Evolutionary conservation across 2,797 vertebrate species (phyloP).

Genomic region (Acanthurus tractus): DNA sequence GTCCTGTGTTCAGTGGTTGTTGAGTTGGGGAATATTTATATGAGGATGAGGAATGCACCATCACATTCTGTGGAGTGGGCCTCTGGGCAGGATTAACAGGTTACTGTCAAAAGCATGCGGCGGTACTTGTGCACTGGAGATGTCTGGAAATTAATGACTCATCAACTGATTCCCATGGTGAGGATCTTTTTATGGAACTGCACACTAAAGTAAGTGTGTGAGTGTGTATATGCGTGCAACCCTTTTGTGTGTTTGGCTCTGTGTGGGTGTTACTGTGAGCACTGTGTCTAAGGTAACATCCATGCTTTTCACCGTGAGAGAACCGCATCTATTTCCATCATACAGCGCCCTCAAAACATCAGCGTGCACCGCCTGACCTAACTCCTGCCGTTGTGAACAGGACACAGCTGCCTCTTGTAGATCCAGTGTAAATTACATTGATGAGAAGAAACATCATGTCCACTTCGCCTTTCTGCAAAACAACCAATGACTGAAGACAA

Average conservation of each 20-base stretch:
- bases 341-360: constrained; percentile 44
- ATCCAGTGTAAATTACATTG: constrained; percentile 23
- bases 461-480: constrained; percentile 13
- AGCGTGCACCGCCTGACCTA: constrained; percentile 4
- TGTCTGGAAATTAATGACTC: constrained; percentile 60
- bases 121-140: constrained; percentile 67
- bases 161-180: constrained; percentile 34
- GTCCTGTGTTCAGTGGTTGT: constrained; percentile 3
- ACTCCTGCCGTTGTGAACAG: constrained; percentile 12
- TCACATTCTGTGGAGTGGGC: constrained; percentile 43
- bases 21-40: constrained; percentile 27
- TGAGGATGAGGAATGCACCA: constrained; percentile 26
- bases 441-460: constrained; percentile 44
- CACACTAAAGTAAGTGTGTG: neutral
- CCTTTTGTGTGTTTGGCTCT: neutral
- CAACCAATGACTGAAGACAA: neutral
- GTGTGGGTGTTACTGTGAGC: neutral
- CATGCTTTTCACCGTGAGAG: constrained; percentile 18
- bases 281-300: neutral
- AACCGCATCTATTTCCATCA: constrained; percentile 49
- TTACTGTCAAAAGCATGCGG: constrained; percentile 64
- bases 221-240: neutral
- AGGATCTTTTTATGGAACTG: constrained; percentile 43
- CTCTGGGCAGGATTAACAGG: constrained; percentile 69
- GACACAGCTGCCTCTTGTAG: constrained; percentile 11